A percentile compares a stretch with the other conserved stretches of the same genome.
These are phyloP conservation scores for Myrmecophaga tridactyla DNA, from an alignment of 2,113 vertebrate genomes.

Conservation along the genomic window DNA sequence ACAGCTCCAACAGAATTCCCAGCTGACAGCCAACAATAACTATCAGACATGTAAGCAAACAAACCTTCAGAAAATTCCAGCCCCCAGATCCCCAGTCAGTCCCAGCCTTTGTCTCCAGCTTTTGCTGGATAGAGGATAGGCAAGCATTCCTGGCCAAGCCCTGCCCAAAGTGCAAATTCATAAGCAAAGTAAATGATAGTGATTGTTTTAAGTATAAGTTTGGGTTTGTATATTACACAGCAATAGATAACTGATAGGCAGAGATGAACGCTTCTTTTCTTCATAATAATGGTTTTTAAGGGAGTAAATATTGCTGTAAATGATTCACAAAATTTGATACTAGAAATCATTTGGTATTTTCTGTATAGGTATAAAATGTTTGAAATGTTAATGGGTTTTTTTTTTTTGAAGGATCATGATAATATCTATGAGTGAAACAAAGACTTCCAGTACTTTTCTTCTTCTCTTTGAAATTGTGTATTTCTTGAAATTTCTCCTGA, in stretches of 20 bases:
- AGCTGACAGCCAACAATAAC: neutral
- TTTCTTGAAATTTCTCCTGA: neutral
- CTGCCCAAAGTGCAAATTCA: neutral
- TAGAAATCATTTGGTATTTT: slow-evolving; percentile 1
- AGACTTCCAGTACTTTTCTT: neutral
- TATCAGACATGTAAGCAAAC: neutral
- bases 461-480: neutral
- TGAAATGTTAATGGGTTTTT: neutral
- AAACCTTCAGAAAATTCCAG: neutral
- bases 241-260: neutral
- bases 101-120: neutral
- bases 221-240: neutral
- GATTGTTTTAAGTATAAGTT: neutral
- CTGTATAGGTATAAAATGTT: neutral
- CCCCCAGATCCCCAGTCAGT: neutral
- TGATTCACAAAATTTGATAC: neutral
- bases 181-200: neutral
- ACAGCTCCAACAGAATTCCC: neutral
- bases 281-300: slow-evolving; percentile 5
- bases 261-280: neutral
- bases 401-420: neutral
- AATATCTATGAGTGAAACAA: neutral
- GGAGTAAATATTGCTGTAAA: neutral
- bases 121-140: neutral
- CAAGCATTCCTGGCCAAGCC: neutral